These are phyloP conservation scores for Hypotaenidia okinawae DNA, from an alignment of 2,797 vertebrate genomes.

Conservation along the genomic window DNA sequence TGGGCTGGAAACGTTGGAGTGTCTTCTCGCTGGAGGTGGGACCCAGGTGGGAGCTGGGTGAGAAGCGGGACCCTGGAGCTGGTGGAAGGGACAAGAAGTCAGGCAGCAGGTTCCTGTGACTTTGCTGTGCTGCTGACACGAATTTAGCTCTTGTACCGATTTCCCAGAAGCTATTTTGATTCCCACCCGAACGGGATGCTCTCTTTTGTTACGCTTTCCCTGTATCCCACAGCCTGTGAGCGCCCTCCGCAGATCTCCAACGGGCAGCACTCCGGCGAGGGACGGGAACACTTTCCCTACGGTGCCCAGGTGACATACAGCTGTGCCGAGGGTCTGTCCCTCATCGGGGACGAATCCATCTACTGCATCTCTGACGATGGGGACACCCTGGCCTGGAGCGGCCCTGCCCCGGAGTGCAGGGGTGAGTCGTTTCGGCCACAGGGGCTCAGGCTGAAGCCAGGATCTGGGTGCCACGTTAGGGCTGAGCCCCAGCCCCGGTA, in stretches of 20 bases:
- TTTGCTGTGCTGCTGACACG: accelerated
- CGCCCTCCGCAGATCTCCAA: background rate
- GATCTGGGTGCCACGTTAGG: background rate
- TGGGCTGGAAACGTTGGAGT: background rate
- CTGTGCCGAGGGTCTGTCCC: background rate
- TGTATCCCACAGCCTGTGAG: background rate
- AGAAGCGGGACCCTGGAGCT: background rate
- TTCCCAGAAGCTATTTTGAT: background rate
- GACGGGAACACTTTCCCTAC: accelerated
- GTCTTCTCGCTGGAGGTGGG: background rate
- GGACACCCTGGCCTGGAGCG: background rate
- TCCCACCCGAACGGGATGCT: background rate
- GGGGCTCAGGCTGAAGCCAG: background rate
- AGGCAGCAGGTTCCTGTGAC: background rate
- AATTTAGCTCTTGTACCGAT: background rate
- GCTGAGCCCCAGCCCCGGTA: background rate
- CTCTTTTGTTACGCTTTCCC: accelerated
- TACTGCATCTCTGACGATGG: background rate
- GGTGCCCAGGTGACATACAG: background rate
- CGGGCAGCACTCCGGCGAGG: background rate
- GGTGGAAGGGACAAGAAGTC: background rate
- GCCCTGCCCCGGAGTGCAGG: constrained; percentile 5
- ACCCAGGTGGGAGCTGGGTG: background rate
- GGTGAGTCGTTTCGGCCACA: background rate
- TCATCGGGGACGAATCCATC: background rate